phyloP scores from a whole-genome alignment of 2,888 invertebrate genomes.

The Fragum fragum region DNA sequence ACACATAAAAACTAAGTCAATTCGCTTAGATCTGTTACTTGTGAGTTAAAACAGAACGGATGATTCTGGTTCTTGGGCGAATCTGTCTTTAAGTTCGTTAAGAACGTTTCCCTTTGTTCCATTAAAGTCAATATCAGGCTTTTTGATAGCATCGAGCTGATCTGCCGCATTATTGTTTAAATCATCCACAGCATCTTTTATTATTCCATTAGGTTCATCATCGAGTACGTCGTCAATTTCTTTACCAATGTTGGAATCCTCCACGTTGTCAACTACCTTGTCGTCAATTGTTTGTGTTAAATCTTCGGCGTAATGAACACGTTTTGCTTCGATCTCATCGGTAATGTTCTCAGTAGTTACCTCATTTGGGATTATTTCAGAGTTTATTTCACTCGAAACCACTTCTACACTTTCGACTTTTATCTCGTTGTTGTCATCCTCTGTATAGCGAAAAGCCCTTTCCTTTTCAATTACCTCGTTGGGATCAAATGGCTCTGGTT shows the following conservation, averaged over 20 bases:
- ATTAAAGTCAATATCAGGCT: background rate
- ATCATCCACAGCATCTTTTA: constrained; percentile 3
- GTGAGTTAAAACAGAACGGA: constrained; percentile 14
- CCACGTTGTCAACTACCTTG: background rate
- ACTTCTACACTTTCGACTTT: background rate
- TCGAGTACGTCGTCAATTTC: background rate
- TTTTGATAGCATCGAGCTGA: background rate
- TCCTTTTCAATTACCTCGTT: constrained; percentile 28
- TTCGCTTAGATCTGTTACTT: too few species aligned
- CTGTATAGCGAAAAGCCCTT: constrained; percentile 34
- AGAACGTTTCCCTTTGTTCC: background rate
- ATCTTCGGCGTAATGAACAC: constrained; percentile 22
- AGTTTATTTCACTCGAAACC: background rate
- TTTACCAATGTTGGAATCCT: background rate
- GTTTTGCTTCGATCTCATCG: background rate
- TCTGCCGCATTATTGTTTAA: background rate
- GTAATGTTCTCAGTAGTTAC: background rate
- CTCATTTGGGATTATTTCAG: background rate
- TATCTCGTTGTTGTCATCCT: constrained; percentile 22
- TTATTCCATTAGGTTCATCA: background rate
- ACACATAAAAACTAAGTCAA: too few species aligned
- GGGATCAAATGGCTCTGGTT: constrained; percentile 31
- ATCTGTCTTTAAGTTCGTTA: background rate
- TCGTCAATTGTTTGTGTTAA: constrained; percentile 21
- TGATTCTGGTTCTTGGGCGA: constrained; percentile 4